phyloP scores from a whole-genome alignment of 1,140 invertebrate genomes.

The Cydia fagiglandana region DNA sequence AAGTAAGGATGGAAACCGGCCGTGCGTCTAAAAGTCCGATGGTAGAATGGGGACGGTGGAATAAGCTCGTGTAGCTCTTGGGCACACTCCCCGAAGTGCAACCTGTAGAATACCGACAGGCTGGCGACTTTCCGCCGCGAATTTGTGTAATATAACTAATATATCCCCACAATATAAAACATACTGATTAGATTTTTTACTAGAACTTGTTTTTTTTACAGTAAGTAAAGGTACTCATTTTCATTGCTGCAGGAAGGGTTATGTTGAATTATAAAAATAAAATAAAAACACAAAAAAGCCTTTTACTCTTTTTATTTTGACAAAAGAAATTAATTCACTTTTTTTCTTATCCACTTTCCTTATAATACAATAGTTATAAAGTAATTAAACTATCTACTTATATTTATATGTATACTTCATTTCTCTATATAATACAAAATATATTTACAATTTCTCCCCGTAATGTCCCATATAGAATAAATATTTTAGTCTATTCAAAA shows the following conservation, averaged over 20 bases:
- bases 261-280: not conserved
- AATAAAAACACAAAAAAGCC: constrained; percentile 62
- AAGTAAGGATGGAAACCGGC: too few relatives aligned
- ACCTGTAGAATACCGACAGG: too few relatives aligned
- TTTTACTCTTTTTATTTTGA: constrained; percentile 75
- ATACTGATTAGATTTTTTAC: too few relatives aligned
- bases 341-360: constrained; percentile 70
- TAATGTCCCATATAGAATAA: constrained; percentile 56
- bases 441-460: constrained; percentile 72
- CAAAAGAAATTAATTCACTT: constrained; percentile 78
- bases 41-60: too few relatives aligned
- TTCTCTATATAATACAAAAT: constrained; percentile 75
- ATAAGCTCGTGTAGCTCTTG: too few relatives aligned
- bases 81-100: too few relatives aligned
- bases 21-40: too few relatives aligned
- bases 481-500: constrained; percentile 45
- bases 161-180: too few relatives aligned
- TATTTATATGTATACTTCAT: constrained; percentile 73
- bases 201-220: too few relatives aligned
- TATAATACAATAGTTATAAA: constrained; percentile 74
- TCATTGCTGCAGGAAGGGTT: not conserved
- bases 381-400: constrained; percentile 75
- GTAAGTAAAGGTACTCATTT: too few relatives aligned
- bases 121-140: too few relatives aligned
- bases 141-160: too few relatives aligned